Evolutionary conservation across 2,888 invertebrate genomes (phyloP).

Genomic region (Corbicula japonica): DNA sequence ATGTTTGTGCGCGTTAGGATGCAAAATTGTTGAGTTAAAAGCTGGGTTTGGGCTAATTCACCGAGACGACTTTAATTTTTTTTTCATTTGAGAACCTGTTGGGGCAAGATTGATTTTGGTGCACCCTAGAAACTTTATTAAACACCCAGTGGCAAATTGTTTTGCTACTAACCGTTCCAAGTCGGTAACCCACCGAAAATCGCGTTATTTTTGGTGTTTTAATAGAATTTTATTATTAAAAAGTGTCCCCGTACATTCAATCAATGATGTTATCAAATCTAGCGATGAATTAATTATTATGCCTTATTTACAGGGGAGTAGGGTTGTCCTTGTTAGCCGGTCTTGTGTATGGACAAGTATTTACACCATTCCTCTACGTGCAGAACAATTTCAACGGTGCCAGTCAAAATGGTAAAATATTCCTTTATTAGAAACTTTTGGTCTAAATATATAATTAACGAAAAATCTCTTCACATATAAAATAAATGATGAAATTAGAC

Average conservation of each 20-base stretch:
- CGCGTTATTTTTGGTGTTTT: background rate
- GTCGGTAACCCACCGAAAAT: background rate
- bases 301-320: constrained; percentile 84
- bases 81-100: no score
- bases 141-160: background rate
- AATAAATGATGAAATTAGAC: no score
- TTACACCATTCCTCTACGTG: constrained; percentile 87
- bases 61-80: no score
- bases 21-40: no score
- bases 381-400: constrained; percentile 81
- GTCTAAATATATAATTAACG: background rate
- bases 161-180: background rate
- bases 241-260: background rate
- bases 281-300: background rate
- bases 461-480: background rate
- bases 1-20: no score
- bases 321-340: constrained; percentile 86
- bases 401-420: constrained; percentile 29
- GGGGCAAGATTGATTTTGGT: no score
- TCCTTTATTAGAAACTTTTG: background rate
- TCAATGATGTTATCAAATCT: background rate
- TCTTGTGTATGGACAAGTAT: constrained; percentile 87
- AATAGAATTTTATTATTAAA: background rate
- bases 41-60: no score
- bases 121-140: no score